Conservation (phyloP, 2,888 invertebrate genomes). For the Eristalis intricaria region DNA sequence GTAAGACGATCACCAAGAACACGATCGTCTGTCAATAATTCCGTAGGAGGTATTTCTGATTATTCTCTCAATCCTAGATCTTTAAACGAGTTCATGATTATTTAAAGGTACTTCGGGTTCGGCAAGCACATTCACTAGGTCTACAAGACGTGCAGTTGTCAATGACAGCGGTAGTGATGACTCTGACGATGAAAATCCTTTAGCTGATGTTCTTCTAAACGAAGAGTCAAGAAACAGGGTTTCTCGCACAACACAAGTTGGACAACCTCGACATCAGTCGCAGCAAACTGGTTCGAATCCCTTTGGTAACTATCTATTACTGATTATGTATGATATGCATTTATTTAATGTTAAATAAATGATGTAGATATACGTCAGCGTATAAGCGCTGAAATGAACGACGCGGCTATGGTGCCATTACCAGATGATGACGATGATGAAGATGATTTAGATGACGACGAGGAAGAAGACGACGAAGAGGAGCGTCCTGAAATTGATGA, state of each 20-base stretch:
- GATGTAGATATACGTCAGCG: conserved; percentile 11
- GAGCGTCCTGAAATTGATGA: conserved; percentile 61
- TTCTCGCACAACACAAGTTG: conserved; percentile 18
- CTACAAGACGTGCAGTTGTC: neutral
- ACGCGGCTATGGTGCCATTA: conserved; percentile 46
- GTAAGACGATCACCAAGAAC: conserved; percentile 14
- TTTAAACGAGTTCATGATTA: neutral
- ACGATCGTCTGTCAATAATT: neutral
- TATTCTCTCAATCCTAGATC: neutral
- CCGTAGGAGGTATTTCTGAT: neutral
- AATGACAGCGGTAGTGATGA: neutral
- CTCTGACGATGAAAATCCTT: conserved; percentile 38
- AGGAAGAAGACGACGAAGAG: conserved; percentile 60
- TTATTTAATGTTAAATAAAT: no score
- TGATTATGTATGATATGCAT: no score
- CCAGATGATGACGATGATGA: conserved; percentile 70
- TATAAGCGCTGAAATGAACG: conserved; percentile 26
- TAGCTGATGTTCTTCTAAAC: neutral
- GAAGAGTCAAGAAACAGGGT: neutral
- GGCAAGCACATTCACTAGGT: neutral
- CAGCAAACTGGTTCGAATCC: conserved; percentile 10
- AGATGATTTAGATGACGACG: conserved; percentile 60
- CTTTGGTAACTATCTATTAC: neutral
- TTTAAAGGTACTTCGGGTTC: neutral
- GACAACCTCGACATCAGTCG: conserved; percentile 15